Evolutionary conservation across 2,113 vertebrate genomes (phyloP), one percentile per base, ranked within the genome.

Genomic region (Archilochus colubris): DNA sequence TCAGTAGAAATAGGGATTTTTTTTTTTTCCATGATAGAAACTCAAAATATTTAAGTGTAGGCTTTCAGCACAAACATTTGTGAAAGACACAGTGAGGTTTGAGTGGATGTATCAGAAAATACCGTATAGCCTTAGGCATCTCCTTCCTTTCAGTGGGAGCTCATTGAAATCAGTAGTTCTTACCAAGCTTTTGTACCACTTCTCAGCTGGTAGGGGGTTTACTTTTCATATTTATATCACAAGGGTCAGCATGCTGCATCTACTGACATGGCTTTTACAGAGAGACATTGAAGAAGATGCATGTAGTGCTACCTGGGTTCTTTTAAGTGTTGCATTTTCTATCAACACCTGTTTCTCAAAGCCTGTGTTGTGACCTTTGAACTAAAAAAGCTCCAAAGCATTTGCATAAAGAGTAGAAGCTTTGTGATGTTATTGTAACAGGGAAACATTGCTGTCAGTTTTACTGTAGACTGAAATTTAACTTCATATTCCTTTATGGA

Each of bases 31-130:
- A 40, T 40, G 40, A 62, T 53, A 22, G 2, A 76, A 63, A 46
- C 38, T 69, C 17, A 59, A 40, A 55, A n/a, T 38, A 31, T n/a
- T 72, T 67, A 18, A 24, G 0, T 24, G n/a, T 43, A 64, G 62
- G 16, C 38, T 74, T 69, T 38, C 22, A 64, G 30, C 44, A 48
- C 43, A 62, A 51, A 19, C 25, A 36, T 53, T 79, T 64, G 38
- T 54, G 62, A 64, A 68, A 38, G 11, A 15, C 9, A 2, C 21
- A 50, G 3, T 31, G 24, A 20, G n/a, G 18, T 63, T 27, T 74
- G 24, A 78, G 36, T 6, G 3, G 9, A 25, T 0, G 0, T 54
- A 30, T 69, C 33, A 22, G n/a, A 64, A 75, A 55, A 13, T 16
- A 59, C 1, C 38, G 30, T 15, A 30, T 44, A 79, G 67, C 18